These are phyloP conservation scores for Mastomys coucha DNA, from an alignment of 2,113 vertebrate genomes.

Conservation along the genomic window DNA sequence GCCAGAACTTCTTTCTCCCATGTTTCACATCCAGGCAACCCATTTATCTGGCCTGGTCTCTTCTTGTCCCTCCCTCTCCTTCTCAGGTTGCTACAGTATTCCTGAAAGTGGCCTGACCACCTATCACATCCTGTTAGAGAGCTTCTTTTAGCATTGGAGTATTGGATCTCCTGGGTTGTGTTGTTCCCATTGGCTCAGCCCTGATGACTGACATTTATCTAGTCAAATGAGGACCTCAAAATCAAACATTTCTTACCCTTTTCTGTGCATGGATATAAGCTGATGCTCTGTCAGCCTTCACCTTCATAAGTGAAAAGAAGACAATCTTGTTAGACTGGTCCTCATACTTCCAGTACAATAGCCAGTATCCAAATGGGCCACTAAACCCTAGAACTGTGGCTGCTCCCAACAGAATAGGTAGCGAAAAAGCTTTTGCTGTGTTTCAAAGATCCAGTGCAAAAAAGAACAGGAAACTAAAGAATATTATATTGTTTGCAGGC, in stretches of 20 bases:
- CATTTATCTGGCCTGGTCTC: neutral
- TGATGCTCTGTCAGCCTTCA: accelerated
- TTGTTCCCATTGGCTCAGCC: neutral
- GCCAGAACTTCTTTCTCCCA: neutral
- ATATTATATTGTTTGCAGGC: constrained; percentile 29
- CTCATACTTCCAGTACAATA: neutral
- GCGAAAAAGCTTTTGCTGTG: too few species aligned
- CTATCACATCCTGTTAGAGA: neutral
- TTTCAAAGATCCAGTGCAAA: neutral
- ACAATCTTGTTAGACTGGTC: neutral
- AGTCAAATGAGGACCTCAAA: neutral
- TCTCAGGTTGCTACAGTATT: neutral
- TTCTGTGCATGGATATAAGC: neutral
- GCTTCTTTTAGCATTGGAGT: neutral
- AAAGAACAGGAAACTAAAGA: neutral
- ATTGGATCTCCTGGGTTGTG: neutral
- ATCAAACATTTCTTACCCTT: neutral
- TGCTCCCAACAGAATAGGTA: neutral
- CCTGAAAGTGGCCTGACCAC: neutral
- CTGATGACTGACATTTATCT: neutral
- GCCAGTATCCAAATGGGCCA: neutral
- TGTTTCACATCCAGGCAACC: neutral
- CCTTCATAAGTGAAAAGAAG: neutral
- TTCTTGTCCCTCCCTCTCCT: neutral
- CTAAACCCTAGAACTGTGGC: neutral